Evolutionary conservation across 2,113 vertebrate species (phyloP).

Genomic region (Chionodraco myersi): DNA sequence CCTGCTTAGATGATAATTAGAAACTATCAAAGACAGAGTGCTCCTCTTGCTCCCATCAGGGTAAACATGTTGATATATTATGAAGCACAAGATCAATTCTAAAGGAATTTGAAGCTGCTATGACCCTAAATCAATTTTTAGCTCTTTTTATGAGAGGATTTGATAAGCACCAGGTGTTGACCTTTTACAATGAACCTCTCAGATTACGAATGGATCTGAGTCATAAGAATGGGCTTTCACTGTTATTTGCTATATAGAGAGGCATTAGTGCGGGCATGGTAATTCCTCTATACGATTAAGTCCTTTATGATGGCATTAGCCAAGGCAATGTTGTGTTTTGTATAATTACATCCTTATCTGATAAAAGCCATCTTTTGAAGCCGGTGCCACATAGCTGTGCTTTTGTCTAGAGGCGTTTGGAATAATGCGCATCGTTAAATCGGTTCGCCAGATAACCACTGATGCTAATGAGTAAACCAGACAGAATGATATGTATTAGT

Average conservation of each 20-base stretch:
- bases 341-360: conserved; percentile 61
- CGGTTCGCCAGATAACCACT: conserved; percentile 60
- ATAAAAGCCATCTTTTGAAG: conserved; percentile 53
- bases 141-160: conserved; percentile 44
- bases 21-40: conserved; percentile 42
- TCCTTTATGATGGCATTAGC: conserved; percentile 56
- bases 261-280: conserved; percentile 30
- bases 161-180: conserved; percentile 62
- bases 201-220: conserved; percentile 43
- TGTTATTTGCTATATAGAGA: conserved; percentile 47
- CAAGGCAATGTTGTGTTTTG: conserved; percentile 56
- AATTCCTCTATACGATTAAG: conserved; percentile 49
- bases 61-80: conserved; percentile 36
- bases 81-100: conserved; percentile 49
- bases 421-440: conserved; percentile 63
- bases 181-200: conserved; percentile 66
- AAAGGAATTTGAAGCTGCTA: conserved; percentile 45
- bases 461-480: conserved; percentile 77
- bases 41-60: background rate
- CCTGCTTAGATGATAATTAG: conserved; percentile 54
- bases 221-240: conserved; percentile 51
- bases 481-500: conserved; percentile 74
- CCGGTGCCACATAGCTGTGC: conserved; percentile 30
- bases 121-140: conserved; percentile 55
- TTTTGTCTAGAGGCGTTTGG: conserved; percentile 47